These are phyloP conservation scores for Ommatoiulus sabulosus DNA, from an alignment of 2,888 invertebrate species.

Conservation along the genomic window DNA sequence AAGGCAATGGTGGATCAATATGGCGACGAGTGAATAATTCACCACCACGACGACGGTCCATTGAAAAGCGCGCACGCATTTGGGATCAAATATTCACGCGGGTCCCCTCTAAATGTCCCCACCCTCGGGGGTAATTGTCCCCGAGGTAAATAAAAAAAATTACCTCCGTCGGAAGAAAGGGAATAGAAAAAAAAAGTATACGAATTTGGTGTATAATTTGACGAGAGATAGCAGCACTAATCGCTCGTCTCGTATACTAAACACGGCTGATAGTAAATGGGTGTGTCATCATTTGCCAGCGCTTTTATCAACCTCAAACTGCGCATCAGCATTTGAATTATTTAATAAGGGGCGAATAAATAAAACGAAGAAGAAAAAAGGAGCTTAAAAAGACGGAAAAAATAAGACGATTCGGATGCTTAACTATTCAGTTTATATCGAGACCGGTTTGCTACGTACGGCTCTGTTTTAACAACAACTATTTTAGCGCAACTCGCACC, in stretches of 20 bases:
- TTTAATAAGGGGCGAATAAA: neutral
- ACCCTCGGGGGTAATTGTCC: conserved; percentile 4
- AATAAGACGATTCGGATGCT: neutral
- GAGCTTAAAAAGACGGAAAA: neutral
- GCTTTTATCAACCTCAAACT: conserved; percentile 30
- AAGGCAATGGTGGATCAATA: conserved; percentile 25
- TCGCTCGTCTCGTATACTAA: neutral
- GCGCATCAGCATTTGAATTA: conserved; percentile 43
- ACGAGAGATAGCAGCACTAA: neutral
- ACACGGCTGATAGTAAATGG: conserved; percentile 19
- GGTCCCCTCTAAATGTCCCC: neutral
- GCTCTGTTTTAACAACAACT: no score
- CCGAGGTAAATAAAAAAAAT: neutral
- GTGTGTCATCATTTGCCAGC: conserved; percentile 23
- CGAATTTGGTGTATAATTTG: conserved; percentile 23
- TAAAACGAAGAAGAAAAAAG: neutral
- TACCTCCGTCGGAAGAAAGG: neutral
- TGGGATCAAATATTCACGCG: neutral
- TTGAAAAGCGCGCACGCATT: neutral
- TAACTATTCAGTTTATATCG: neutral
- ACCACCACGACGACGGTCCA: neutral
- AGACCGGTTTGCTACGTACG: neutral
- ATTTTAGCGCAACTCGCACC: neutral
- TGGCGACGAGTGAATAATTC: conserved; percentile 36
- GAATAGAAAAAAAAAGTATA: neutral